Conservation (phyloP, 2,888 invertebrate genomes). For the Ryuthela nishihirai region DNA sequence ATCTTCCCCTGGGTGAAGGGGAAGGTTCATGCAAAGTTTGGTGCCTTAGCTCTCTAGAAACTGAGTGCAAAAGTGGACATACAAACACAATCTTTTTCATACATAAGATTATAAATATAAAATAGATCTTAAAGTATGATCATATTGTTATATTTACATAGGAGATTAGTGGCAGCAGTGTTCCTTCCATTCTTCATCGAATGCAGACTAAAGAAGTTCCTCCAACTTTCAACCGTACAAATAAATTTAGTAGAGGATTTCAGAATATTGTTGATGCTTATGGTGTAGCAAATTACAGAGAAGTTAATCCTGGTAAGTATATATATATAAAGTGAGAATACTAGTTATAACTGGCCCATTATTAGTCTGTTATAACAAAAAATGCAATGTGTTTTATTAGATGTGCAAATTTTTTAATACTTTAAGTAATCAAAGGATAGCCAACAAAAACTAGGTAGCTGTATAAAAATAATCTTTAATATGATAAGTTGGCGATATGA, state of each 20-base stretch:
- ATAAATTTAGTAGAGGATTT: constrained; percentile 94
- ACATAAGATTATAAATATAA: too few species aligned
- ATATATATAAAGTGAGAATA: background rate
- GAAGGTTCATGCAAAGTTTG: too few species aligned
- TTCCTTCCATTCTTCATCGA: constrained; percentile 92
- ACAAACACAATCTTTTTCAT: too few species aligned
- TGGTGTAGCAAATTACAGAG: constrained; percentile 90
- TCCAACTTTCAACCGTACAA: constrained; percentile 92
- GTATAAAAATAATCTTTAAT: too few species aligned
- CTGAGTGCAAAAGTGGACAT: too few species aligned
- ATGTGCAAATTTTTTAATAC: too few species aligned
- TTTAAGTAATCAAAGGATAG: too few species aligned
- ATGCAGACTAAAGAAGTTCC: constrained; percentile 81
- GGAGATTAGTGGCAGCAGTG: constrained; percentile 90
- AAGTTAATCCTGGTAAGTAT: constrained; percentile 83
- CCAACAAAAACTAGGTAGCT: too few species aligned
- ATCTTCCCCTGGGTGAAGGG: too few species aligned
- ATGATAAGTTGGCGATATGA: too few species aligned
- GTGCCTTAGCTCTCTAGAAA: too few species aligned
- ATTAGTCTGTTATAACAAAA: background rate
- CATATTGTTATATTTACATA: constrained; percentile 53
- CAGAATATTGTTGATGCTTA: constrained; percentile 94
- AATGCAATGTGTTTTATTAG: background rate
- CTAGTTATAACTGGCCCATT: constrained; percentile 1
- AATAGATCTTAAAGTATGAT: too few species aligned